Evolutionary conservation across 2,797 vertebrate species (phyloP), one percentile per base, ranked within the genome.

Genomic region (Muscicapa comitata): DNA sequence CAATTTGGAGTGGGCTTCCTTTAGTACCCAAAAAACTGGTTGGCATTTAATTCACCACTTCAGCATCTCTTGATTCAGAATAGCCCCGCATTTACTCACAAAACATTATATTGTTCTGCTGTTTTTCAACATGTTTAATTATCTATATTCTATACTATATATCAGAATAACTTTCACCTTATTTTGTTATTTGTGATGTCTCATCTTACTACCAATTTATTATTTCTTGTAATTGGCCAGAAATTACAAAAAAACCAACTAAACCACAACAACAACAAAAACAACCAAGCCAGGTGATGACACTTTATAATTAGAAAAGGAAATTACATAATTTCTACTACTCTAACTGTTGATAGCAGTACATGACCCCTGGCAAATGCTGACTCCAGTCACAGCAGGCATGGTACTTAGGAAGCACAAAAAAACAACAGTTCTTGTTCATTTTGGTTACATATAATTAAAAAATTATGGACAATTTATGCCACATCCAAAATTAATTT

Each of bases 301-400:
- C n/a, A 9, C 1, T 23, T 82, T 65, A 10, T 25, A 72, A 43
- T 25, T 61, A 88, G 8, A 16, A 79, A 82, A 54, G 6, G 13
- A 61, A 61, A 57, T 11, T 2, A 26, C 9, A n/a, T 40, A 2
- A 53, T 79, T 86, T 88, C 18, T 73, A 3, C 6, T 72, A 23
- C 14, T 55, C 2, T 33, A 75, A 23, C 11, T 24, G 10, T 33
- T 86, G 20, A 8, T 58, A 50, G 35, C 2, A 9, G 12, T 53
- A 78, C 4, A 11, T 61, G 45, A 62, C 33, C 16, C 14, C 29
- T 33, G 20, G 15, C 5, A 79, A 68, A 57, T 14, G 2, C 8
- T 59, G 58, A 51, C 40, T 71, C 20, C 15, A 51, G 10, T 59
- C 0, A 0, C 18, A 84, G 40, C 10, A 50, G 21, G 19, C 3